Percentiles rank a stretch among this genome's conserved stretches.
Evolutionary conservation across 2,797 vertebrate genomes (phyloP).

Genomic region (Enteromius mattozi): DNA sequence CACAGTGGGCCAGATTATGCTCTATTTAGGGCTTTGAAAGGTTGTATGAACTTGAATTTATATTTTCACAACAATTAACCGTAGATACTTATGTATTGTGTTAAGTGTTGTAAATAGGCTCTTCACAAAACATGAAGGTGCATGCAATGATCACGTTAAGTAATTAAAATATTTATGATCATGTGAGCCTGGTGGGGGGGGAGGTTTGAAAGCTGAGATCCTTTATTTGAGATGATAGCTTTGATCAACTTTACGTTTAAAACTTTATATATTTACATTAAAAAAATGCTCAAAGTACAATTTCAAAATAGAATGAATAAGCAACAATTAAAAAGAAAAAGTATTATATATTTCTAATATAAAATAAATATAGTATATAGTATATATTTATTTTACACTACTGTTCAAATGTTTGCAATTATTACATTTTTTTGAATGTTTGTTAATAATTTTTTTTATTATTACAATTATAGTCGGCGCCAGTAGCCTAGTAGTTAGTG

Average conservation of each 20-base stretch:
- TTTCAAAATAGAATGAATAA: no score
- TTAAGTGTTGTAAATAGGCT: neutral
- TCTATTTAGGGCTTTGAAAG: neutral
- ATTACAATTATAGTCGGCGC: no score
- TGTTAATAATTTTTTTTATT: no score
- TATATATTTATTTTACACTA: no score
- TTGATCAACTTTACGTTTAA: neutral
- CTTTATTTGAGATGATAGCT: neutral
- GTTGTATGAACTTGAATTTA: neutral
- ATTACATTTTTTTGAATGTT: no score
- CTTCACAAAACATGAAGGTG: neutral
- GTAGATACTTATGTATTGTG: neutral
- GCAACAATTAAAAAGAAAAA: no score
- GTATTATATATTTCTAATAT: no score
- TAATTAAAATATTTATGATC: neutral
- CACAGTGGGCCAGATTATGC: neutral
- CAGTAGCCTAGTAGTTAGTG: no score
- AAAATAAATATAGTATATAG: no score
- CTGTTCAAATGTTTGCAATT: no score
- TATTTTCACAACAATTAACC: conserved; percentile 7
- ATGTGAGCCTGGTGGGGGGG: neutral
- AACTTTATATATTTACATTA: neutral
- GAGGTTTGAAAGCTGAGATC: neutral
- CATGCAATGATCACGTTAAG: neutral
- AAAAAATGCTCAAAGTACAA: no score